Base-by-base conservation (phyloP, 2,888 invertebrate genomes). In the Blastobasis lacticolella region DNA sequence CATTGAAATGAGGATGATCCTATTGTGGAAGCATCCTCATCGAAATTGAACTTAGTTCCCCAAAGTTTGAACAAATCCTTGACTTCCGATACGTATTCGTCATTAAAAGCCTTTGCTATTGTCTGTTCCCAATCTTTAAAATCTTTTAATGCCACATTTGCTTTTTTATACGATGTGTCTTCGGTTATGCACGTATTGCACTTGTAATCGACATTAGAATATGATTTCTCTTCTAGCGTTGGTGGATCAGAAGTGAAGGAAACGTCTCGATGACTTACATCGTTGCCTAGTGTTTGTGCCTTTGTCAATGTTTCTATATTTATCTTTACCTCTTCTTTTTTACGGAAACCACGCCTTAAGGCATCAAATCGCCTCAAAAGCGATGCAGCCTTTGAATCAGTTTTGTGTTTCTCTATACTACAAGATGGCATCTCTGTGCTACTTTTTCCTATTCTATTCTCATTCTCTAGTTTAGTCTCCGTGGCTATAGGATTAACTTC, bases 41-140 rank as follows among this genome's bases (percentile, higher is more conserved):
- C 80, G 5, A 79, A 67, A 57, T 82, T 72, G 38, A 81, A 78
- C 58, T 78, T 82, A 51, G 78, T 79, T 0, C 80, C 77, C 83
- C 82, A 83, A 42, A 81, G 56, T 54, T 80, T 81, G 52, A 84
- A 83, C 81, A 81, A 83, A 3, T 74, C 77, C 64, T 75, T 75
- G 2, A 76, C 81, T 4, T 73, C 72, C 57, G 23, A 23, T 23
- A 23, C 23, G 23, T 23, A 3, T 3, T 23, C 23, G 23, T 23
- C 23, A 23, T 23, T 3, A 23, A 23, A 23, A 23, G 23, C 23
- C 23, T 23, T 23, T 23, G 3, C 23, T 23, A 23, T 23, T 23
- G 23, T 23, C 23, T 23, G 23, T 23, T 23, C 3, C 23, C 23
- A 23, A 23, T 23, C 23, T 23, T 2, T 23, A 3, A 23, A 23